A percentile compares a stretch with the other conserved stretches of the same genome.
Evolutionary conservation across 2,888 invertebrate species (phyloP).

Genomic region (Drosophila quasianomalipes): DNA sequence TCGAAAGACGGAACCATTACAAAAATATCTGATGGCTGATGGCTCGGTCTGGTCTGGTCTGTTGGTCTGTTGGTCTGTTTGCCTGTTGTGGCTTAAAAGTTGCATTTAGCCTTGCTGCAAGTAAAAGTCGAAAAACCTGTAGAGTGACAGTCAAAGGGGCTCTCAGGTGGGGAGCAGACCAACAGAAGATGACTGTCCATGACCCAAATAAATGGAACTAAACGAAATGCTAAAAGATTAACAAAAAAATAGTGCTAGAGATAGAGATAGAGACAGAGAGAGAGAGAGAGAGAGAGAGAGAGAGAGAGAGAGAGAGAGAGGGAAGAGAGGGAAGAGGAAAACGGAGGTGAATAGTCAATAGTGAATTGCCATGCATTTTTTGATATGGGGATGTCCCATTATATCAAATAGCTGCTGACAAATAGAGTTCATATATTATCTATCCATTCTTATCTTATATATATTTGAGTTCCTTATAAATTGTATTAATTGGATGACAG

Average conservation of each 20-base stretch:
- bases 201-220: conserved; percentile 71
- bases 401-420: conserved; percentile 21
- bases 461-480: background rate
- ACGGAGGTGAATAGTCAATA: background rate
- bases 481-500: background rate
- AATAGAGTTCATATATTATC: background rate
- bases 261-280: background rate
- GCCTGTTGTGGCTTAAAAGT: conserved; percentile 21
- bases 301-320: background rate
- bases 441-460: background rate
- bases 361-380: conserved; percentile 25
- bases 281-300: background rate
- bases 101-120: conserved; percentile 61
- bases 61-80: conserved; percentile 1
- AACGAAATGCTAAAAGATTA: conserved; percentile 65
- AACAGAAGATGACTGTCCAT: conserved; percentile 71
- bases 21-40: conserved; percentile 6
- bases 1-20: conserved; percentile 43
- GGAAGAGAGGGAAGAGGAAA: no score
- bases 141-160: conserved; percentile 22
- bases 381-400: conserved; percentile 13
- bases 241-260: conserved; percentile 11
- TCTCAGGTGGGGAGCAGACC: conserved; percentile 5
- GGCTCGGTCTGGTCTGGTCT: conserved; percentile 5
- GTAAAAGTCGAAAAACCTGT: conserved; percentile 79